phyloP scores from a whole-genome alignment of 2,113 vertebrate species.

The Bucco capensis region DNA sequence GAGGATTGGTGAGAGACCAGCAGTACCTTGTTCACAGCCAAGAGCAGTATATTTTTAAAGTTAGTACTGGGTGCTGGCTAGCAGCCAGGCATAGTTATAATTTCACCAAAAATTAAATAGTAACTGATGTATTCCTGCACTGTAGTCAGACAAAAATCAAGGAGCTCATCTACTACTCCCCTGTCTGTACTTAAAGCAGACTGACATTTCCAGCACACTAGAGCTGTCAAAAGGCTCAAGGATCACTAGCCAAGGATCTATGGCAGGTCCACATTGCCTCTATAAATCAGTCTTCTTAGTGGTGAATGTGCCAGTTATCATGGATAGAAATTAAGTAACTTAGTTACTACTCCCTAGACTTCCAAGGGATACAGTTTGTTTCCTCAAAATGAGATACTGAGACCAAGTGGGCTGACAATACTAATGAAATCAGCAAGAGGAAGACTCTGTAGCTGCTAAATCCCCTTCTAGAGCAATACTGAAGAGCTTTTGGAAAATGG shows the following conservation, averaged over 20 bases:
- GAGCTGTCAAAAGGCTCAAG: not conserved
- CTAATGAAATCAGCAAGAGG: not conserved
- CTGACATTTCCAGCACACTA: not conserved
- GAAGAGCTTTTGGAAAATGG: not conserved
- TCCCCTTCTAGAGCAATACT: not conserved
- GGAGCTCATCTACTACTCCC: not conserved
- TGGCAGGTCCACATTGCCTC: not conserved
- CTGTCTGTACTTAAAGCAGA: not conserved
- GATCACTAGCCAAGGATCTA: not conserved
- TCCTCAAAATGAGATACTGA: not conserved
- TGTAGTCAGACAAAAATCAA: not conserved
- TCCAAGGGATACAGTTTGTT: not conserved
- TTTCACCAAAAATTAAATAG: not conserved
- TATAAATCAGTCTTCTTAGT: not conserved
- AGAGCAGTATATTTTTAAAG: not conserved
- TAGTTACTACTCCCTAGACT: not conserved
- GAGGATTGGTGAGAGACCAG: not conserved
- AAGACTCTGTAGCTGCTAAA: not conserved
- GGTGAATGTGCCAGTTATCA: not conserved
- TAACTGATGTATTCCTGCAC: not conserved
- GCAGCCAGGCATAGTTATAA: not conserved
- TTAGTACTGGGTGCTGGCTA: not conserved
- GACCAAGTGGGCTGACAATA: no score
- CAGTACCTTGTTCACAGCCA: not conserved
- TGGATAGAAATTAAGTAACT: not conserved